phyloP scores from a whole-genome alignment of 2,888 invertebrate genomes.

The Apantesis nais region DNA sequence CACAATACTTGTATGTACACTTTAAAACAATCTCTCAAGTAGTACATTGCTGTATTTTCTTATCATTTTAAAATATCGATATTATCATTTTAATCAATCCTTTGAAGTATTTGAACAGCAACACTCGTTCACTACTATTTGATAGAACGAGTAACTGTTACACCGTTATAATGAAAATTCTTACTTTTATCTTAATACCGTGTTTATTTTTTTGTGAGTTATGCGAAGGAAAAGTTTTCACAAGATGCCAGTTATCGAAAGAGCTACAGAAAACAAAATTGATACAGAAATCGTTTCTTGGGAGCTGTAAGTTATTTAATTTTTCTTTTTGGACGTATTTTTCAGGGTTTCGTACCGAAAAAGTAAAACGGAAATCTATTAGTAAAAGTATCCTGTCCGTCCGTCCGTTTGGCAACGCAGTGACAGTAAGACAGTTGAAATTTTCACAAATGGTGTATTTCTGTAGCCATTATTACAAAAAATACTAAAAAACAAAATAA shows the following conservation, averaged over 20 bases:
- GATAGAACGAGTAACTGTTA: neutral
- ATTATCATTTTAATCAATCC: slow-evolving; percentile 9
- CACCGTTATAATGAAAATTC: slow-evolving; percentile 15
- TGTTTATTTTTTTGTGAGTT: slow-evolving; percentile 6
- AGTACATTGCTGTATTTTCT: slow-evolving; percentile 2
- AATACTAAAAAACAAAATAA: no score
- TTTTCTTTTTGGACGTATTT: neutral
- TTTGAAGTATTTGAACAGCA: slow-evolving; percentile 1
- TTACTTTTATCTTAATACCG: neutral
- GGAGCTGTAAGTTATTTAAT: slow-evolving; percentile 63
- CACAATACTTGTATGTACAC: neutral
- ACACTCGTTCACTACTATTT: neutral
- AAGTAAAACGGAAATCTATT: no score
- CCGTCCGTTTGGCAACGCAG: no score
- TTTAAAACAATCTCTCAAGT: slow-evolving; percentile 1
- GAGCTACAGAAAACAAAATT: slow-evolving; percentile 52
- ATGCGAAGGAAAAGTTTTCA: slow-evolving; percentile 54
- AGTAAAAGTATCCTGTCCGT: no score
- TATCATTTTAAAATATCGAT: neutral
- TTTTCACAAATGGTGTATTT: no score
- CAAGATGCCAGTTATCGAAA: slow-evolving; percentile 60
- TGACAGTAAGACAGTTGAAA: no score
- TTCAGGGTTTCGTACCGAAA: no score
- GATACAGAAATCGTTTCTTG: slow-evolving; percentile 62
- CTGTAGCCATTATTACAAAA: no score